Evolutionary conservation across 2,797 vertebrate species (phyloP), one percentile per base, ranked within the genome.

Genomic region (Rhinogobio ventralis): DNA sequence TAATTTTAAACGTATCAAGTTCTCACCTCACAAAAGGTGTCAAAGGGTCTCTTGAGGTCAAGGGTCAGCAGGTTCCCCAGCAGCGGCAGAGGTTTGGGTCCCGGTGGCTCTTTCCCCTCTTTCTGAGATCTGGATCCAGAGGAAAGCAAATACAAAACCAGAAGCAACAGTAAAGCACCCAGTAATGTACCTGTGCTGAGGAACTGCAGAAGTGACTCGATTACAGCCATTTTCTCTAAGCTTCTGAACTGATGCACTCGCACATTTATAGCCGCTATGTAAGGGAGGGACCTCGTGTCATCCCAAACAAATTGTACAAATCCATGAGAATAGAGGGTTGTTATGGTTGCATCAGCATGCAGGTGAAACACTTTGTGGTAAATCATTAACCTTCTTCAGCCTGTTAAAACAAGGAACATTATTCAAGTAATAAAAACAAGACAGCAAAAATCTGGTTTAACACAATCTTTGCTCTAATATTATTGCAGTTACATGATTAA

Each of bases 21-120:
- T 68, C 77, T 92, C 60, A 94, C 94, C 77, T 93, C 9, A 82
- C 68, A 84, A n/a, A 94, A 92, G 17, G 72, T 86, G n/a, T 57
- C 64, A 75, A 93, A 87, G 0, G 90, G 89, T 30, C 84, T 91
- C 10, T 85, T 79, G 25, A 92, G 85, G 71, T 94, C 90, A 81
- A 95, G 20, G 76, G 91, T 90, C 17, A 92, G 88, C 73, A 95
- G 86, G 87, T 95, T 95, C 8, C 94, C 94, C 7, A 95, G 67
- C 68, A 95, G 78, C 0, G 92, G 94, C 19, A 94, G 86, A 13
- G 91, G 83, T 74, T 33, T 92, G 30, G 94, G 94, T 76, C 94
- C 94, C 2, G 93, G 92, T 67, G 91, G 93, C 10, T 0, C 60
- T 64, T 64, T 30, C 0, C 25, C 25, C 14, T 81, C 60, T 15